phyloP scores from a whole-genome alignment of 2,888 invertebrate genomes.

The Ectobius pallidus region DNA sequence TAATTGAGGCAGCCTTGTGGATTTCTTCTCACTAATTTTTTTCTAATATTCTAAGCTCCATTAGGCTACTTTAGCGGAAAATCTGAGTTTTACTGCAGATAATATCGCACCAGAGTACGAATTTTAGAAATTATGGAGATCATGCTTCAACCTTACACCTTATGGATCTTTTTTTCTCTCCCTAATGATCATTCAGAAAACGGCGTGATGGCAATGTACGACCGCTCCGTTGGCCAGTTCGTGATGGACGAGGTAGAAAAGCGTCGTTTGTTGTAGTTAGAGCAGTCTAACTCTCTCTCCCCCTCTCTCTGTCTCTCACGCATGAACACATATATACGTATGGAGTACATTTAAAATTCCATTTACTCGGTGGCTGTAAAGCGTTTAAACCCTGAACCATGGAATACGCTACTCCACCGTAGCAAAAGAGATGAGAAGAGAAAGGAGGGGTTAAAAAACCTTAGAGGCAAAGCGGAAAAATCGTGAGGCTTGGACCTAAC shows the following conservation, averaged over 20 bases:
- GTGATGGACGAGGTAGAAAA: background rate
- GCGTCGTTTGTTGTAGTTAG: background rate
- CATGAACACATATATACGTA: background rate
- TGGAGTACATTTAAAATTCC: slow-evolving; percentile 29
- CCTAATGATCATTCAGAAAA: too few relatives aligned
- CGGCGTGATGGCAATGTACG: background rate
- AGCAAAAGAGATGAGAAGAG: background rate
- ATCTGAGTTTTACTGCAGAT: too few relatives aligned
- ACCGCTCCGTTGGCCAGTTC: background rate
- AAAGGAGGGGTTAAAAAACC: background rate
- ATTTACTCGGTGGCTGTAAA: slow-evolving; percentile 10
- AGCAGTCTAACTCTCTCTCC: background rate
- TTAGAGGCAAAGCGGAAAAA: slow-evolving; percentile 16
- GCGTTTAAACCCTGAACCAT: slow-evolving; percentile 8
- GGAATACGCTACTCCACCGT: too few relatives aligned
- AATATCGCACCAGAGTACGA: too few relatives aligned
- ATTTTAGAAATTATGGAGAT: too few relatives aligned
- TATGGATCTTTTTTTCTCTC: too few relatives aligned
- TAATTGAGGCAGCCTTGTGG: too few relatives aligned
- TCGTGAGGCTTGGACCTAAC: background rate
- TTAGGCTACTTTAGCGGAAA: too few relatives aligned
- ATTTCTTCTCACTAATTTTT: too few relatives aligned
- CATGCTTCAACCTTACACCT: too few relatives aligned
- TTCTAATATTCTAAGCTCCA: too few relatives aligned
- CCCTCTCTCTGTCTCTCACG: background rate